A percentile compares a stretch with the other conserved stretches of the same genome.
phyloP scores from a whole-genome alignment of 30 jellyfish, hydroid and myxozoan species.

The Aurelia aurita region DNA sequence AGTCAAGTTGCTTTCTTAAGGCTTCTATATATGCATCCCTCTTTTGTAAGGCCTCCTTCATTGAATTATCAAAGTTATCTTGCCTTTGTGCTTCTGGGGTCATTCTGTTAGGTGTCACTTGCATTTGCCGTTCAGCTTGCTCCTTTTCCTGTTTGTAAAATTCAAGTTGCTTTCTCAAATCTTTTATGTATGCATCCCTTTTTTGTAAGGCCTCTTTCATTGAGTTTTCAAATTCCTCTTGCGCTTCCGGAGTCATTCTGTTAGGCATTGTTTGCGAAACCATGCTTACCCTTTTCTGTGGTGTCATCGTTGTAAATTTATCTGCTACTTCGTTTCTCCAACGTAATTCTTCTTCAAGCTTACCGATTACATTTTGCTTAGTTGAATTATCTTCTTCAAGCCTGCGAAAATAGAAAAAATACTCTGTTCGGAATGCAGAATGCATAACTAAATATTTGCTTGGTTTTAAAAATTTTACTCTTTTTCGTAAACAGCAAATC shows the following conservation, averaged over 20 bases:
- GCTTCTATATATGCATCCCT: slow-evolving; percentile 59
- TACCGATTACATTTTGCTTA: slow-evolving; percentile 6
- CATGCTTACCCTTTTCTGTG: slow-evolving; percentile 27
- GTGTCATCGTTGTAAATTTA: slow-evolving; percentile 55
- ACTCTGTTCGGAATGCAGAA: no score
- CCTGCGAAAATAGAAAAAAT: slow-evolving; percentile 1
- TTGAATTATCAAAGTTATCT: background rate
- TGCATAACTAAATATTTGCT: background rate
- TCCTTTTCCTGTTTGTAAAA: slow-evolving; percentile 54
- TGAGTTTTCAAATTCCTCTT: background rate
- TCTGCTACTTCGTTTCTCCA: slow-evolving; percentile 18
- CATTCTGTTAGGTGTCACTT: slow-evolving; percentile 40
- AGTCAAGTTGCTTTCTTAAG: slow-evolving; percentile 72
- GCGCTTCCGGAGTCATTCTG: slow-evolving; percentile 2
- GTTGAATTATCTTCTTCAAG: slow-evolving; percentile 8
- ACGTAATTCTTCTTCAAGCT: slow-evolving; percentile 31
- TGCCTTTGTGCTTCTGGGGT: background rate
- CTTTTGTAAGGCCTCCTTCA: slow-evolving; percentile 53
- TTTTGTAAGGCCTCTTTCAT: slow-evolving; percentile 49
- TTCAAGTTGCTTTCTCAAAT: slow-evolving; percentile 71
- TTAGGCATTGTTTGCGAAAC: slow-evolving; percentile 42
- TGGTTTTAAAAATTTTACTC: no score
- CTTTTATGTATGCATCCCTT: slow-evolving; percentile 52
- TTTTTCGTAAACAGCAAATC: no score
- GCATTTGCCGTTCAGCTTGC: slow-evolving; percentile 4